Percentiles rank a stretch among this genome's conserved stretches.
Evolutionary conservation across 1,140 invertebrate genomes (phyloP).

Genomic region (Drosophila kohkoa): DNA sequence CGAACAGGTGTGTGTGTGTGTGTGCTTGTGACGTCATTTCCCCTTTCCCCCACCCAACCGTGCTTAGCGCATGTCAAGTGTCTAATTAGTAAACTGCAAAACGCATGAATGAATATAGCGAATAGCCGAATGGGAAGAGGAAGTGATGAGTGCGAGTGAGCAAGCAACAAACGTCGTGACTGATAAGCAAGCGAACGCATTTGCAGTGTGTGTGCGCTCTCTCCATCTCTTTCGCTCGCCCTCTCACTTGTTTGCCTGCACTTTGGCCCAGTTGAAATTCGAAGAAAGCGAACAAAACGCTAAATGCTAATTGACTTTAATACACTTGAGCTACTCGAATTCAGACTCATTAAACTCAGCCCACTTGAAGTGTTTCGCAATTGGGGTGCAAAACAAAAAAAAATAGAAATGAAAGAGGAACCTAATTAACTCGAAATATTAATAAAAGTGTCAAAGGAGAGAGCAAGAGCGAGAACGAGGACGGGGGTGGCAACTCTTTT

Average conservation of each 20-base stretch:
- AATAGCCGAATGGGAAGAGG: constrained; percentile 13
- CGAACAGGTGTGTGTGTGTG: constrained; percentile 63
- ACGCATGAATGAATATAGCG: constrained; percentile 33
- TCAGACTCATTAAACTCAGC: not conserved
- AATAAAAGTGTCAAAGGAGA: too few relatives aligned
- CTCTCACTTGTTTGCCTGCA: constrained; percentile 5
- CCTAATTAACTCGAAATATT: constrained; percentile 9
- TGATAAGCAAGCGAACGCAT: not conserved
- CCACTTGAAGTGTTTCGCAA: constrained; percentile 4
- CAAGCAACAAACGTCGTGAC: constrained; percentile 1
- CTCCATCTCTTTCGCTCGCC: not conserved
- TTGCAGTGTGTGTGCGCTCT: not conserved
- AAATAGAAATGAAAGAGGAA: not conserved
- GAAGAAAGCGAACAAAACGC: constrained; percentile 3
- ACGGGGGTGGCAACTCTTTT: constrained; percentile 4
- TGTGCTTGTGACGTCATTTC: constrained; percentile 10
- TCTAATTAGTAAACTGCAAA: constrained; percentile 50
- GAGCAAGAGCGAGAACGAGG: not conserved
- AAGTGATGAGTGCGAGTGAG: constrained; percentile 14
- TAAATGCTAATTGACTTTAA: constrained; percentile 17
- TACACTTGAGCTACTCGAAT: not conserved
- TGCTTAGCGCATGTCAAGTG: constrained; percentile 48
- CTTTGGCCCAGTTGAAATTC: constrained; percentile 14
- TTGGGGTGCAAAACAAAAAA: not conserved
- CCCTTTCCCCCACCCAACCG: not conserved